Evolutionary conservation across 1,140 invertebrate genomes (phyloP).

Genomic region (Trichogramma pretiosum): DNA sequence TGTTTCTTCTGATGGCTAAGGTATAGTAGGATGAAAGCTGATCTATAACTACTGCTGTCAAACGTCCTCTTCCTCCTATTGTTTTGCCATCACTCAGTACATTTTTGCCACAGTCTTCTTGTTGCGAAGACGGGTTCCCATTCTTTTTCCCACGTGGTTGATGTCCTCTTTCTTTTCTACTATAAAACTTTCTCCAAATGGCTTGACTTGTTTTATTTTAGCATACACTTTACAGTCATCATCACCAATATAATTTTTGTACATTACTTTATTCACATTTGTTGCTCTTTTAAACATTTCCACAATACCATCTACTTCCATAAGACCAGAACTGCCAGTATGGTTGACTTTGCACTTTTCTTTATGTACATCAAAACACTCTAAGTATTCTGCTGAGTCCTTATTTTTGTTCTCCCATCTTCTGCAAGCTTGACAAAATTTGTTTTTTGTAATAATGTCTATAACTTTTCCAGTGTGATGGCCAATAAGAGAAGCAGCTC

Average conservation of each 20-base stretch:
- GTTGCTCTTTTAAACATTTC: constrained; percentile 3
- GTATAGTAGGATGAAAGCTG: no score
- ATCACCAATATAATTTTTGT: constrained; percentile 3
- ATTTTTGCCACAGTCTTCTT: no score
- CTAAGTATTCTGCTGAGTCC: neutral
- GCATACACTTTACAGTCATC: neutral
- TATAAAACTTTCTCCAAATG: no score
- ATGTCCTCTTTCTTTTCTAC: no score
- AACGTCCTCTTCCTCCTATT: no score
- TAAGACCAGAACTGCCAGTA: neutral
- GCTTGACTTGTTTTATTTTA: no score
- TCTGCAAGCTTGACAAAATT: neutral
- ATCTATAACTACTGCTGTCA: no score
- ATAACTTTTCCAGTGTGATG: constrained; percentile 20
- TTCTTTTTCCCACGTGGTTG: no score
- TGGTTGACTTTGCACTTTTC: constrained; percentile 1
- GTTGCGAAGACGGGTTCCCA: no score
- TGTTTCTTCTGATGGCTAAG: no score
- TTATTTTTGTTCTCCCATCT: neutral
- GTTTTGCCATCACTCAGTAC: no score
- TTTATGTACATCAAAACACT: neutral
- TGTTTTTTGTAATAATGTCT: constrained; percentile 14
- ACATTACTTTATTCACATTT: neutral
- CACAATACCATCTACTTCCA: neutral
- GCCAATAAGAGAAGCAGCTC: no score